phyloP scores from a whole-genome alignment of 2,888 invertebrate genomes.

The Eupithecia dodoneata region DNA sequence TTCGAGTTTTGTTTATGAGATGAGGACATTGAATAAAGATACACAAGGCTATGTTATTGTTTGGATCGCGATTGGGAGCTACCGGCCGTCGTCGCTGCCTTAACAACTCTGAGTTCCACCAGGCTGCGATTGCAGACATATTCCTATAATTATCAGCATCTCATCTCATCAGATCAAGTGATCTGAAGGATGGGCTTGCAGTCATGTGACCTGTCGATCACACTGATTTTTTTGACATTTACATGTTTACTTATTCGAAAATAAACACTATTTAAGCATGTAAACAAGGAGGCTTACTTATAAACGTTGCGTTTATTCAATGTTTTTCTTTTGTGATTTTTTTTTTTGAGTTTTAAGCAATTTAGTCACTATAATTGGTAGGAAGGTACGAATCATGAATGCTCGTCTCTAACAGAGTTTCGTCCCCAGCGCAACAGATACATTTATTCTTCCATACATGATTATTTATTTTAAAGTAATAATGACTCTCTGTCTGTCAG shows the following conservation, averaged over 20 bases:
- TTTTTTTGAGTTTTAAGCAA: neutral
- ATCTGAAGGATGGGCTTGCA: constrained; percentile 8
- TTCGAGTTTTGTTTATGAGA: constrained; percentile 8
- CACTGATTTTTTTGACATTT: neutral
- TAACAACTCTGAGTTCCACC: constrained; percentile 24
- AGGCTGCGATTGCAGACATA: constrained; percentile 24
- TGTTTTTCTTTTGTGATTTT: neutral
- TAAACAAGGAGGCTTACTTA: neutral
- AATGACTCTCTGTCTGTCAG: no score
- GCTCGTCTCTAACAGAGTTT: neutral
- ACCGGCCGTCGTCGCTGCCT: constrained; percentile 19
- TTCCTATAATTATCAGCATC: constrained; percentile 17
- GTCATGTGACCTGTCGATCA: constrained; percentile 19
- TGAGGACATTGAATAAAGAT: neutral
- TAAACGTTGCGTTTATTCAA: neutral
- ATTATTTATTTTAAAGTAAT: no score
- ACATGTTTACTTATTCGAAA: neutral
- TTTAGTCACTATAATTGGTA: neutral
- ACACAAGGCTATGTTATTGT: neutral
- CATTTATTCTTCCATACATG: no score
- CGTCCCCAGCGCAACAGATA: neutral
- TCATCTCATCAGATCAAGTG: constrained; percentile 21
- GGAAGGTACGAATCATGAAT: neutral
- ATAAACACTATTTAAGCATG: neutral
- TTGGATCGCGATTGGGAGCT: constrained; percentile 12